Evolutionary conservation across 2,113 vertebrate genomes (phyloP).

Genomic region (Syrmaticus mikado): DNA sequence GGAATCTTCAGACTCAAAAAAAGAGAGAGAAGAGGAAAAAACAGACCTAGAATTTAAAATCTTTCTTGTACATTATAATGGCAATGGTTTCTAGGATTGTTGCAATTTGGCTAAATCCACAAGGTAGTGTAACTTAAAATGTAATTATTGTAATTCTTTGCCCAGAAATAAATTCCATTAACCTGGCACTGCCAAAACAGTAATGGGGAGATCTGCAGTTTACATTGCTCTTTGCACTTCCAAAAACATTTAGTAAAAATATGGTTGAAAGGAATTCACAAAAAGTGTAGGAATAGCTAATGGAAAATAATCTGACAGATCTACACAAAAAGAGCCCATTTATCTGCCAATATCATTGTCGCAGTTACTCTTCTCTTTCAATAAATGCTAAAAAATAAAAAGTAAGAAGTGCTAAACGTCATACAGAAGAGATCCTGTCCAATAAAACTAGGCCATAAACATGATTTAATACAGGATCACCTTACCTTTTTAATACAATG

Average conservation of each 20-base stretch:
- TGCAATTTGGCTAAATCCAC: background rate
- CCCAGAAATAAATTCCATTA: conserved; percentile 33
- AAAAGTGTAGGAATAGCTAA: conserved; percentile 23
- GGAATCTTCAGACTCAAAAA: background rate
- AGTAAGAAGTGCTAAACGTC: background rate
- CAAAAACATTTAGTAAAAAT: conserved; percentile 56
- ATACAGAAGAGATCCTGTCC: background rate
- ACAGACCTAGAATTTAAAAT: background rate
- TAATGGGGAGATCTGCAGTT: conserved; percentile 24
- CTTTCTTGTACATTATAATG: background rate
- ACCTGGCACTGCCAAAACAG: conserved; percentile 39
- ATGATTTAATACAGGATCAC: conserved; percentile 34
- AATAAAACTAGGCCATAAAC: conserved; percentile 30
- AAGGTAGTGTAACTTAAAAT: conserved; percentile 9
- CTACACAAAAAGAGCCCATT: conserved; percentile 26
- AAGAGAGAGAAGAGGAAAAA: background rate
- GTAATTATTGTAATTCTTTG: conserved; percentile 14
- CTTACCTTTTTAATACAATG: conserved; percentile 34
- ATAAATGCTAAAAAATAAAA: conserved; percentile 33
- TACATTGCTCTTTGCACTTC: conserved; percentile 22
- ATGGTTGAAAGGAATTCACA: conserved; percentile 36
- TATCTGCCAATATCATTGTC: conserved; percentile 19
- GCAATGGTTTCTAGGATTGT: background rate
- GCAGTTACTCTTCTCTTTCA: background rate
- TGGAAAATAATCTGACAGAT: conserved; percentile 47